A percentile compares a stretch with the other conserved stretches of the same genome.
Conservation (phyloP, 2,113 vertebrate species). For the Puffinus mauretanicus region DNA sequence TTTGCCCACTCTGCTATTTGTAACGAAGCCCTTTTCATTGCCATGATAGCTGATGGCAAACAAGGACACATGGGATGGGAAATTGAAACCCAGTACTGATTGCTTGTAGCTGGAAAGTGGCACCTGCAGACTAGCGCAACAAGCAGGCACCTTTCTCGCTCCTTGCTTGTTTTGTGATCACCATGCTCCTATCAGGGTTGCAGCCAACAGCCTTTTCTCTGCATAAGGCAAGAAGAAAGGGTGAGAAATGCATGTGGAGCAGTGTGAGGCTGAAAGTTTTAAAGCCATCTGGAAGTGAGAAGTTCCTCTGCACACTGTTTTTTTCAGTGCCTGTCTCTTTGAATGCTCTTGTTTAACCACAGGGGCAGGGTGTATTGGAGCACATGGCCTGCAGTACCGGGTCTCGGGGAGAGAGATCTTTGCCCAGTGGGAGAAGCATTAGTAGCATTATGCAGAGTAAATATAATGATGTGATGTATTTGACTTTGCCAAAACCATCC, state of each 20-base stretch:
- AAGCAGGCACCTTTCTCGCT: not conserved
- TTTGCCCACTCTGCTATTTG: not conserved
- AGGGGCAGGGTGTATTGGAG: not conserved
- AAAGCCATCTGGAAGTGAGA: not conserved
- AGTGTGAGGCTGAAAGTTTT: not conserved
- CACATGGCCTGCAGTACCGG: fast-evolving
- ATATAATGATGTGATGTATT: not conserved
- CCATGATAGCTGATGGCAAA: not conserved
- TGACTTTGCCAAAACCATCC: not conserved
- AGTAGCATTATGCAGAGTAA: not conserved
- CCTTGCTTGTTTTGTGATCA: not conserved
- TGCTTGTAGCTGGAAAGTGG: not conserved
- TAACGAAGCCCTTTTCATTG: not conserved
- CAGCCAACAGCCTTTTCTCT: not conserved
- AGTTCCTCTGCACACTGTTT: not conserved
- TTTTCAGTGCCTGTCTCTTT: not conserved
- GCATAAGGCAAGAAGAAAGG: not conserved
- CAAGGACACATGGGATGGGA: not conserved
- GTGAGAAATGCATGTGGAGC: not conserved
- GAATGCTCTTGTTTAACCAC: not conserved
- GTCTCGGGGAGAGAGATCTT: not conserved
- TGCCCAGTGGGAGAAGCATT: not conserved
- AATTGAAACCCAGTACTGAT: not conserved
- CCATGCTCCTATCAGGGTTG: not conserved
- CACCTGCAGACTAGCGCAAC: not conserved